Percentiles rank a stretch among this genome's conserved stretches.
Evolutionary conservation across 2,113 vertebrate species (phyloP).

Genomic region (Percina caprodes): DNA sequence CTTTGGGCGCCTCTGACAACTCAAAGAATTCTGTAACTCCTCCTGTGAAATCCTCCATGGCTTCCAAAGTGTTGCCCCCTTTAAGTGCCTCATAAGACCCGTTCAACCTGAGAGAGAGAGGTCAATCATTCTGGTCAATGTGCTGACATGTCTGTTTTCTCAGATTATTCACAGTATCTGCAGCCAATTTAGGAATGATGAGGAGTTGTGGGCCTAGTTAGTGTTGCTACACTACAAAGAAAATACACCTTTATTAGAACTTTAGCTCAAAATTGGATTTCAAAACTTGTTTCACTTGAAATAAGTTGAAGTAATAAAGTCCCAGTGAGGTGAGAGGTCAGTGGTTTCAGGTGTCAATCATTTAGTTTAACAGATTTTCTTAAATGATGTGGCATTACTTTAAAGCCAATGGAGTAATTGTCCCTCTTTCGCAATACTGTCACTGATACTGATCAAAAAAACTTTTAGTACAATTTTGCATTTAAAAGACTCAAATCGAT

Average conservation of each 20-base stretch:
- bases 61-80: slow-evolving; percentile 96
- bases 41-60: slow-evolving; percentile 99
- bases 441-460: not conserved
- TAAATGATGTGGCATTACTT: not conserved
- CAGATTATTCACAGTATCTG: not conserved
- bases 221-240: not conserved
- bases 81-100: slow-evolving; percentile 97
- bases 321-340: not conserved
- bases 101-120: slow-evolving; percentile 86
- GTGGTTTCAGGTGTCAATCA: not conserved
- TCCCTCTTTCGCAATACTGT: not conserved
- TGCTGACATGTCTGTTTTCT: slow-evolving; percentile 3
- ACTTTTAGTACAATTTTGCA: not conserved
- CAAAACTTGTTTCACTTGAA: not conserved
- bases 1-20: slow-evolving; percentile 90
- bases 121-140: slow-evolving; percentile 10
- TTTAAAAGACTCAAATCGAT: not conserved
- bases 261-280: not conserved
- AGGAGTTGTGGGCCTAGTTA: not conserved
- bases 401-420: not conserved
- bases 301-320: not conserved
- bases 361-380: slow-evolving; percentile 5
- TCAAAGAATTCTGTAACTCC: slow-evolving; percentile 97
- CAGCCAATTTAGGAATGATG: slow-evolving; percentile 21
- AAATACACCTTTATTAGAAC: not conserved